Evolutionary conservation across 2,888 invertebrate genomes (phyloP).

Genomic region (Laothoe populi): DNA sequence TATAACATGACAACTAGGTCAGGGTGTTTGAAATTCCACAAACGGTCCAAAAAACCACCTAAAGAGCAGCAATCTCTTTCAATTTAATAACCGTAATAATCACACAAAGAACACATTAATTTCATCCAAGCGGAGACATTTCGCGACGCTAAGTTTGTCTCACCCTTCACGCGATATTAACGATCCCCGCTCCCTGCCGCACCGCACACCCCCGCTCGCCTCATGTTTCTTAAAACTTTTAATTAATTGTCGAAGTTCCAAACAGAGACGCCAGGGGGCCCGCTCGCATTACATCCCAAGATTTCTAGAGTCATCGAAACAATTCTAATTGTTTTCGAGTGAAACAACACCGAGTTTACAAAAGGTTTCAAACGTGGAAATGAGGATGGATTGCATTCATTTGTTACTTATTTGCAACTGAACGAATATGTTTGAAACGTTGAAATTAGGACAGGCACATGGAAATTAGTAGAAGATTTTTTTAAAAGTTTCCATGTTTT

Average conservation of each 20-base stretch:
- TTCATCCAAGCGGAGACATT: background rate
- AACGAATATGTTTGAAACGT: background rate
- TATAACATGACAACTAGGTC: too few relatives aligned
- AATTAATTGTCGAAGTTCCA: constrained; percentile 71
- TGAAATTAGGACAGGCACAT: background rate
- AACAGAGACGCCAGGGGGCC: constrained; percentile 44
- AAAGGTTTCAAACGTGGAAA: constrained; percentile 46
- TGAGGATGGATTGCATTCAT: constrained; percentile 14
- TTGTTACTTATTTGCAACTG: background rate
- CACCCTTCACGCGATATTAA: constrained; percentile 19
- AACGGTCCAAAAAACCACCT: too few relatives aligned
- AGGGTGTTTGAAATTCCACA: too few relatives aligned
- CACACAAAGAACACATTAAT: background rate
- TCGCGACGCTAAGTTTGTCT: constrained; percentile 2
- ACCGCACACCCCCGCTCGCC: background rate
- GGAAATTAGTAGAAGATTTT: too few relatives aligned
- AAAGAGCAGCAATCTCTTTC: background rate
- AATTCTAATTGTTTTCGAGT: constrained; percentile 62
- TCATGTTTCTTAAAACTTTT: constrained; percentile 66
- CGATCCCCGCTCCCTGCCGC: background rate
- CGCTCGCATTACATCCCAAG: constrained; percentile 57
- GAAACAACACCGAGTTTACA: constrained; percentile 50
- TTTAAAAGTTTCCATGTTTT: too few relatives aligned
- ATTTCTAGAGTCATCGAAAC: constrained; percentile 60
- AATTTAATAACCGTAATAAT: background rate